Evolutionary conservation across 2,888 invertebrate genomes (phyloP), one percentile per base, ranked within the genome.

Genomic region (Rhyacophila evoluta): DNA sequence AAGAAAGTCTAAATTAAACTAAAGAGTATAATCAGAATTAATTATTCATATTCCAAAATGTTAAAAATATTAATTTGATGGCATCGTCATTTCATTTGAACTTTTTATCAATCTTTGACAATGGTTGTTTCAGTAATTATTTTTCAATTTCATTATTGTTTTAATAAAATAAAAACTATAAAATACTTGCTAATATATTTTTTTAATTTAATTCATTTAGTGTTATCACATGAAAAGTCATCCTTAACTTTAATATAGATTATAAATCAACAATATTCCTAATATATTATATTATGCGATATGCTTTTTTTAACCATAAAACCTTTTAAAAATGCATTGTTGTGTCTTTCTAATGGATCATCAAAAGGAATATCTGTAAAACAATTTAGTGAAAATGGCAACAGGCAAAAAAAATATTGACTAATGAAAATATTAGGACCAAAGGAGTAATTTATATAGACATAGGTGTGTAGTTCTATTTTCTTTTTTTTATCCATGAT

Each of bases 351-450:
- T 19, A 19, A 25, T 55, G 29, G 6, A 33, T 19, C 19, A 25
- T 2, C 19, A 25, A 8, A 25, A 25, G 19, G 19, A 15, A 55
- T 25, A 19, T 19, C 55, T 25, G 15, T 55, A 33, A 33, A 33
- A 19, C n/a, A n/a, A n/a, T 2, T n/a, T 8, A 15, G 25, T 55
- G 55, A 1, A 8, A 10, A 55, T 2, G 55, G 10, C 15, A 12
- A 4, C 15, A 6, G 10, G 10, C 2, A 19, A 55, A 19, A 55
- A 19, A 55, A n/a, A 8, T 5, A 55, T 55, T 25, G 55, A 15
- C 2, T 5, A 55, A 55, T 19, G 55, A 19, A 55, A 55, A 55
- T 55, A 55, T 55, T 55, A 55, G 55, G 55, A 55, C 55, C 55
- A 55, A 55, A 55, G 25, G 8, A 25, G 10, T 55, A 19, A 55